Evolutionary conservation across 2,888 invertebrate genomes (phyloP).

Genomic region (Fragum whitleyi): DNA sequence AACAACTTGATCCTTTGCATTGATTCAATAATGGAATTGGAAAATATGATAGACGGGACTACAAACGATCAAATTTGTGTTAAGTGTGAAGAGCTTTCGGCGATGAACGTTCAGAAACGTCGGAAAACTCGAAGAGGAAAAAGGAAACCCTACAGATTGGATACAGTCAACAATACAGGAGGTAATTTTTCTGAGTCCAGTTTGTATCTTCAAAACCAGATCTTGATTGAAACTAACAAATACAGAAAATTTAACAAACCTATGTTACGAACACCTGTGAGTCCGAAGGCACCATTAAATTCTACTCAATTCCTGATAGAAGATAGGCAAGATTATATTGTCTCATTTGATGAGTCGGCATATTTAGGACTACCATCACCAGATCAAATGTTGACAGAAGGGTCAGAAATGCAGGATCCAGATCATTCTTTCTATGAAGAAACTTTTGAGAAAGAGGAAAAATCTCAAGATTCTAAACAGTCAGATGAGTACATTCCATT

Average conservation of each 20-base stretch:
- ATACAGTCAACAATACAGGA: neutral
- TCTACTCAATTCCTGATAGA: constrained; percentile 75
- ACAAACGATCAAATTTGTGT: neutral
- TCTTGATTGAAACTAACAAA: neutral
- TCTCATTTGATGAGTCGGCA: constrained; percentile 24
- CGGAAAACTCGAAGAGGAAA: constrained; percentile 62
- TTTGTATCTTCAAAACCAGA: constrained; percentile 10
- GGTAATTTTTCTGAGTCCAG: neutral
- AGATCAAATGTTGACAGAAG: neutral
- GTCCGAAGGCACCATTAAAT: constrained; percentile 76
- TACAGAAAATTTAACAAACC: constrained; percentile 10
- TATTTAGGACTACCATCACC: constrained; percentile 13
- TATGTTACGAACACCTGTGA: constrained; percentile 61
- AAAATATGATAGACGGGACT: too few relatives aligned
- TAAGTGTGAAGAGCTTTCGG: constrained; percentile 23
- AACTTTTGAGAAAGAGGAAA: neutral
- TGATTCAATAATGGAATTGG: too few relatives aligned
- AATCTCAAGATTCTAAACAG: neutral
- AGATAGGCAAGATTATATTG: constrained; percentile 61
- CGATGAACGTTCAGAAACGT: constrained; percentile 36
- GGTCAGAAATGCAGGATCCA: neutral
- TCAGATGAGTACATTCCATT: constrained; percentile 34
- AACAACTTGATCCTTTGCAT: too few relatives aligned
- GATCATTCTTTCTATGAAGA: constrained; percentile 42
- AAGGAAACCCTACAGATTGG: constrained; percentile 40